These are phyloP conservation scores for Pollenia labialis DNA, from an alignment of 2,888 invertebrate species.

Conservation along the genomic window DNA sequence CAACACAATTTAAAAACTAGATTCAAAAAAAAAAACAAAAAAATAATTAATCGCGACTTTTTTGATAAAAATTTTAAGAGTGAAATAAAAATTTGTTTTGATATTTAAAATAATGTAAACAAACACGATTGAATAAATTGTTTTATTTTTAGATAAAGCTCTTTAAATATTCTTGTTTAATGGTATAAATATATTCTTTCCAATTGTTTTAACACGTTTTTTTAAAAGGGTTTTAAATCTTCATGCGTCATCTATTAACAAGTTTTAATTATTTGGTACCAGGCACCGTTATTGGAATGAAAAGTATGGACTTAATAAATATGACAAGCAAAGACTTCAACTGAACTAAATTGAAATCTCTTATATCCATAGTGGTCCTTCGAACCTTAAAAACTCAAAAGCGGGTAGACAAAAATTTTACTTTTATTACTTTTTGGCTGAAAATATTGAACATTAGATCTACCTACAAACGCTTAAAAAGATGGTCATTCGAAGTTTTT, in stretches of 20 bases:
- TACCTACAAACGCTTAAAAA: too few relatives aligned
- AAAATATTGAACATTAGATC: too few relatives aligned
- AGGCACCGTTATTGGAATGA: neutral
- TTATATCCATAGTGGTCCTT: too few relatives aligned
- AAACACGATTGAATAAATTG: slow-evolving; percentile 5
- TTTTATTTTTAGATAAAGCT: neutral
- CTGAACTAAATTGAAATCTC: too few relatives aligned
- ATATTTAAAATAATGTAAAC: neutral
- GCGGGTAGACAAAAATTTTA: too few relatives aligned
- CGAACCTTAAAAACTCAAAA: too few relatives aligned
- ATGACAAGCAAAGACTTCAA: neutral
- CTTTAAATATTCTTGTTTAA: neutral
- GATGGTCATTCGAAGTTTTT: too few relatives aligned
- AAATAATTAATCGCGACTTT: neutral
- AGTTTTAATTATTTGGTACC: neutral
- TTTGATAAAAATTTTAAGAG: neutral
- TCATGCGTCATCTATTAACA: neutral
- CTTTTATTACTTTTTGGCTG: too few relatives aligned
- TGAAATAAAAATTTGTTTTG: neutral
- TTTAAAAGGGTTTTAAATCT: too few relatives aligned
- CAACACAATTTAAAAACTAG: slow-evolving; percentile 3
- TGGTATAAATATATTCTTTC: too few relatives aligned
- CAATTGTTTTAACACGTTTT: too few relatives aligned
- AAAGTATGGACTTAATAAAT: neutral
- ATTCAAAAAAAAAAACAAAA: neutral